These are phyloP conservation scores for Drosophila eugracilis DNA, from an alignment of 1,140 invertebrate genomes.

Conservation along the genomic window DNA sequence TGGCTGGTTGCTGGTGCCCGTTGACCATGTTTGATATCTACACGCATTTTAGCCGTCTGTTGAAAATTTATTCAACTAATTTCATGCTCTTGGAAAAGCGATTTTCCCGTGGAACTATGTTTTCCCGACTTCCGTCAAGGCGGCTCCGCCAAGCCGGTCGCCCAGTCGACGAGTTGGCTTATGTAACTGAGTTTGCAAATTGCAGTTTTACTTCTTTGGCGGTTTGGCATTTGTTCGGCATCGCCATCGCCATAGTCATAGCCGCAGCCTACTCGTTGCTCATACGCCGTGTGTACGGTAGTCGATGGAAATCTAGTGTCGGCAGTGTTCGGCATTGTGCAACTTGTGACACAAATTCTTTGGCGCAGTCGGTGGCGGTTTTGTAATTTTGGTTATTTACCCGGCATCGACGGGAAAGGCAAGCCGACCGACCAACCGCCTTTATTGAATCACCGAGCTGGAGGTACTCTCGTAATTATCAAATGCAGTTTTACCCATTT, in stretches of 20 bases:
- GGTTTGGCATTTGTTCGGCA: constrained; percentile 38
- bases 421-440: constrained; percentile 13
- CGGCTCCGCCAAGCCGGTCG: constrained; percentile 47
- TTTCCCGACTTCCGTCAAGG: constrained; percentile 74
- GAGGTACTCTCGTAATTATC: constrained; percentile 23
- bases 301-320: constrained; percentile 10
- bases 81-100: constrained; percentile 47
- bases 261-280: constrained; percentile 38
- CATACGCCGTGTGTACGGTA: constrained; percentile 55
- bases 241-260: no score
- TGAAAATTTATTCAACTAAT: constrained; percentile 42
- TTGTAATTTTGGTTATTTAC: constrained; percentile 47
- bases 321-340: constrained; percentile 50
- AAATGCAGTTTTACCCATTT: constrained; percentile 32
- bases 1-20: constrained; percentile 5
- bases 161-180: constrained; percentile 29
- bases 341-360: constrained; percentile 77
- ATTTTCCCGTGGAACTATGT: constrained; percentile 52
- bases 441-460: constrained; percentile 23
- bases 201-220: constrained; percentile 70
- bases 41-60: constrained; percentile 42
- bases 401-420: constrained; percentile 36
- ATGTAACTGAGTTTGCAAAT: constrained; percentile 72
- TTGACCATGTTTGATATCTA: constrained; percentile 18
- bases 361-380: constrained; percentile 43